phyloP scores from a whole-genome alignment of 2,113 vertebrate species.

The Spermophilus dauricus region DNA sequence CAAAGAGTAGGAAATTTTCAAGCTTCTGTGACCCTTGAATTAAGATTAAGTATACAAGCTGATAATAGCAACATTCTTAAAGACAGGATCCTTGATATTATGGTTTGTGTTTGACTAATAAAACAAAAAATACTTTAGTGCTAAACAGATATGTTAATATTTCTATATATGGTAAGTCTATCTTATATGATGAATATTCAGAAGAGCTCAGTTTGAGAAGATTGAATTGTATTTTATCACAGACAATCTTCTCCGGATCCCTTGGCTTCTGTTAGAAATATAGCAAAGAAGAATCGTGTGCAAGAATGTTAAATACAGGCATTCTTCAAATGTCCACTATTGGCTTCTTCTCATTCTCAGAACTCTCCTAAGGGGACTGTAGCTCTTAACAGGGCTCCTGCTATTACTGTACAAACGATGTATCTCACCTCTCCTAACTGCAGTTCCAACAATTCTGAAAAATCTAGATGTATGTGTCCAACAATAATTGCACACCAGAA shows the following conservation, averaged over 20 bases:
- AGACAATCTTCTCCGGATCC: neutral
- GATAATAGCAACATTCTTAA: conserved; percentile 54
- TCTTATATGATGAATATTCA: neutral
- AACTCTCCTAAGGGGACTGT: neutral
- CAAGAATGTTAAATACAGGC: neutral
- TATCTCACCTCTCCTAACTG: neutral
- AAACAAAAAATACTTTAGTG: conserved; percentile 34
- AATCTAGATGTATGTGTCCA: neutral
- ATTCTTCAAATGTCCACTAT: neutral
- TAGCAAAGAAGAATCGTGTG: neutral
- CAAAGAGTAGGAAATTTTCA: conserved; percentile 70
- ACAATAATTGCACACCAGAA: neutral
- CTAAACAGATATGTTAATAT: neutral
- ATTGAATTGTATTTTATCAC: neutral
- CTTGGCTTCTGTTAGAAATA: neutral
- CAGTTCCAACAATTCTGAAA: neutral
- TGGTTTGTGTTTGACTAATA: conserved; percentile 42
- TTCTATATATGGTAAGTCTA: neutral
- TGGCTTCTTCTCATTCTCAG: neutral
- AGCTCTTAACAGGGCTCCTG: neutral
- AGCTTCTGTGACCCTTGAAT: conserved; percentile 74
- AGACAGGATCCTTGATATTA: conserved; percentile 61
- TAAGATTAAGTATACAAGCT: conserved; percentile 63
- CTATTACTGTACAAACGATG: neutral
- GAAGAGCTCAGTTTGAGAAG: neutral